These are phyloP conservation scores for Trissoscelio sp. DNA, from an alignment of 2,888 invertebrate genomes.

Conservation along the genomic window DNA sequence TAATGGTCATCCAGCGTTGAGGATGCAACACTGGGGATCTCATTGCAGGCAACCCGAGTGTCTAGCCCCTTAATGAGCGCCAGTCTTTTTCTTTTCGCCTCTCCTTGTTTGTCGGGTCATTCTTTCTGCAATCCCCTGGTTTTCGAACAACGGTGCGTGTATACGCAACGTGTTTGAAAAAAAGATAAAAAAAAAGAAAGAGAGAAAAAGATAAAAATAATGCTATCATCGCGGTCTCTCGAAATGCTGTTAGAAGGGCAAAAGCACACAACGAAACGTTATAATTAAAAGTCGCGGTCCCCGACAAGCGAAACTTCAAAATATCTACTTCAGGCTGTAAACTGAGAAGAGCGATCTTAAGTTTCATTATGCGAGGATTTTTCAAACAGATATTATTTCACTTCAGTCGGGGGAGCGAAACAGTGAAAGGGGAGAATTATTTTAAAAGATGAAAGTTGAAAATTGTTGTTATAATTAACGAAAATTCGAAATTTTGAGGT, in stretches of 20 bases:
- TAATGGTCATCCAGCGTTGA: conserved; percentile 58
- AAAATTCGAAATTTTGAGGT: too few species aligned
- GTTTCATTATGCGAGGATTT: conserved; percentile 19
- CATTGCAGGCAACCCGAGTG: conserved; percentile 49
- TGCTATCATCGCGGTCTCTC: conserved; percentile 77
- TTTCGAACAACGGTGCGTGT: conserved; percentile 48
- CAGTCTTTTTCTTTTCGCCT: conserved; percentile 58
- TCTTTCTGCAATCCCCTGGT: conserved; percentile 52
- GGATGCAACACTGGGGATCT: conserved; percentile 50
- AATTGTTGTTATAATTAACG: too few species aligned
- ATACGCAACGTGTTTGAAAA: conserved; percentile 23
- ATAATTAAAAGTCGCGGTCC: conserved; percentile 78
- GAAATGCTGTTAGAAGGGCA: conserved; percentile 74
- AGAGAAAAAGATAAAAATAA: too few species aligned
- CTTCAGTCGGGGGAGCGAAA: too few species aligned
- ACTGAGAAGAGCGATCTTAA: conserved; percentile 18
- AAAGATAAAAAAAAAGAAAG: neutral
- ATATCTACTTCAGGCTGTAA: conserved; percentile 57
- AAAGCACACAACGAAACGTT: conserved; percentile 70
- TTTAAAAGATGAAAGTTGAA: too few species aligned
- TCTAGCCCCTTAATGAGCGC: conserved; percentile 65
- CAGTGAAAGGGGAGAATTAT: too few species aligned
- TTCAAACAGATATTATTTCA: neutral
- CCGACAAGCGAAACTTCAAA: conserved; percentile 69
- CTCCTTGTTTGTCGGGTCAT: conserved; percentile 57